Conservation (phyloP, 2,113 vertebrate species). For the Dryoscopus gambensis region DNA sequence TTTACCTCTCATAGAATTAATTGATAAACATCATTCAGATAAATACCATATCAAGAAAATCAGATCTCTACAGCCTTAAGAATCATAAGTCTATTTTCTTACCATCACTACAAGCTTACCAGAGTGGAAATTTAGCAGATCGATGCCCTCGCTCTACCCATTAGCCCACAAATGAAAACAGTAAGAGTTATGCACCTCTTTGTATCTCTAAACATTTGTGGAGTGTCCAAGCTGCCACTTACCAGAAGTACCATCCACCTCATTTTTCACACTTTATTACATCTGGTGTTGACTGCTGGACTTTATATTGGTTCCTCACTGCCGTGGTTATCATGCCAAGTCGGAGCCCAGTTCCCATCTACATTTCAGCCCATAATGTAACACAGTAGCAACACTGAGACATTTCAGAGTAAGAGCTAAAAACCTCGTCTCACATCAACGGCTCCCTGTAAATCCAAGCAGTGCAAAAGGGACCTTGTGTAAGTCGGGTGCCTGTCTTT, state of each 20-base stretch:
- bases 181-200: background rate
- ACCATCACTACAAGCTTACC: background rate
- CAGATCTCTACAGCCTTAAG: background rate
- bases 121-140: background rate
- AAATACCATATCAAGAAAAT: background rate
- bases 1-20: background rate
- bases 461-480: background rate
- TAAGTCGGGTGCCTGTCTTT: background rate
- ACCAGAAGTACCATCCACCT: background rate
- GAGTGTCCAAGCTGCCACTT: background rate
- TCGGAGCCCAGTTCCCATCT: background rate
- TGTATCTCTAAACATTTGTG: background rate
- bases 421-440: fast-evolving
- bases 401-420: background rate
- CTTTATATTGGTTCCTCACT: background rate
- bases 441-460: background rate
- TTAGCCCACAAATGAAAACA: background rate
- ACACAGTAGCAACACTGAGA: background rate
- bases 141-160: background rate
- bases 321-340: background rate
- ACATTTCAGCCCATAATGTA: background rate
- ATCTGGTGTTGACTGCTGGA: background rate
- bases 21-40: background rate
- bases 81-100: background rate
- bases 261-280: background rate